Conservation (phyloP, 2,888 invertebrate genomes). For the Nephrotoma flavescens region DNA sequence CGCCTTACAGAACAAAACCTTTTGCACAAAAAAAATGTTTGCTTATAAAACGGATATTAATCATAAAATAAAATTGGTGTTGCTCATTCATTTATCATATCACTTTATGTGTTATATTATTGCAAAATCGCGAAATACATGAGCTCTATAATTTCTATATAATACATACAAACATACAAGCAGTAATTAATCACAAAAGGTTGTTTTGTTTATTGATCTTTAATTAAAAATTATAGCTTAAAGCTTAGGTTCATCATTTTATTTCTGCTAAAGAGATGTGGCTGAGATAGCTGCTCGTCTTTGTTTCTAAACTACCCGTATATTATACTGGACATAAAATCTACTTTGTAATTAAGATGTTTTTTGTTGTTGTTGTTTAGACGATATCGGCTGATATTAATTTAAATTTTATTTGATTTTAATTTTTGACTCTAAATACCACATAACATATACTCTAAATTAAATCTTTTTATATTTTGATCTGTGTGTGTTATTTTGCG, state of each 20-base stretch:
- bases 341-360: background rate
- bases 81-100: constrained; percentile 2
- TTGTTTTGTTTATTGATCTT: constrained; percentile 4
- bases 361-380: background rate
- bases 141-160: background rate
- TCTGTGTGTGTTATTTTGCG: background rate
- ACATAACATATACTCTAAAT: background rate
- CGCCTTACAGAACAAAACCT: background rate
- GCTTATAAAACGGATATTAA: constrained; percentile 1
- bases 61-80: constrained; percentile 1
- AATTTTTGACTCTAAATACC: background rate
- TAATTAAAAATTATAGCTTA: background rate
- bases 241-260: background rate
- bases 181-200: background rate
- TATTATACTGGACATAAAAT: background rate
- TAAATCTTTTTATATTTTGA: background rate
- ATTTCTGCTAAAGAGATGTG: background rate
- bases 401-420: background rate
- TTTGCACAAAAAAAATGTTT: background rate
- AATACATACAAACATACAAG: background rate
- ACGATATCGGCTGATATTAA: background rate
- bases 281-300: background rate
- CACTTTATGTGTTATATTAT: background rate
- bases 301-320: background rate
- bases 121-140: background rate